Base-by-base conservation (phyloP, 1,140 invertebrate genomes). In the Caligus rogercresseyi region DNA sequence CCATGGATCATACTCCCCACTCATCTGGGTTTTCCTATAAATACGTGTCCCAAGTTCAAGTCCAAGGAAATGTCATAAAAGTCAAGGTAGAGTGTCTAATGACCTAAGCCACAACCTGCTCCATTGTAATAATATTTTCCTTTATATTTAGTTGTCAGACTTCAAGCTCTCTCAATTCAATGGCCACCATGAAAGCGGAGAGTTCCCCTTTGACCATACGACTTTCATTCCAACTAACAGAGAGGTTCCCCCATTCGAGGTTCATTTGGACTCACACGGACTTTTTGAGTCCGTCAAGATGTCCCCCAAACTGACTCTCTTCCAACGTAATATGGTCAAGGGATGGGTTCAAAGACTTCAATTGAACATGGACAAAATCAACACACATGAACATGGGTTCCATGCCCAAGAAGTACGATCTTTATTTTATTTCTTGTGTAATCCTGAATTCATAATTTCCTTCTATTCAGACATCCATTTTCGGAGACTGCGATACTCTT, bases 401-500 rank as follows among this genome's bases (percentile, higher is more conserved):
- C 31, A 43, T 43, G 7, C 31, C n/a, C 31, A 43, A 43, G 31
- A 43, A n/a, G 31, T 43, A 43, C 7, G 31, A 11, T 43, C 31
- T 43, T 43, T n/a, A 43, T 43, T 43, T 43, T 43, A 7, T 11
- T 43, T n/a, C 7, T 11, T 11, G n/a, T 43, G 31, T n/a, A 43
- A 43, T 43, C 31, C 7, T 43, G n/a, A 11, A 43, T 43, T 43
- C n/a, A 11, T n/a, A 43, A 43, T 43, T 11, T n/a, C 23, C 11
- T 59, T 52, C 31, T 11, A 20, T 62, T 3, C 16, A 62, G 61
- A 25, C 53, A 62, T 19, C 23, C 20, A 4, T 62, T 7, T 20
- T 56, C 25, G 61, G 61, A 2, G 52, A 62, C 15, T 62, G 61
- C 23, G 31, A 62, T 25, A 23, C 55, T 24, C 20, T 19, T 52